Base-by-base conservation (phyloP, 2,888 invertebrate species). In the Pristionchus arcanus region DNA sequence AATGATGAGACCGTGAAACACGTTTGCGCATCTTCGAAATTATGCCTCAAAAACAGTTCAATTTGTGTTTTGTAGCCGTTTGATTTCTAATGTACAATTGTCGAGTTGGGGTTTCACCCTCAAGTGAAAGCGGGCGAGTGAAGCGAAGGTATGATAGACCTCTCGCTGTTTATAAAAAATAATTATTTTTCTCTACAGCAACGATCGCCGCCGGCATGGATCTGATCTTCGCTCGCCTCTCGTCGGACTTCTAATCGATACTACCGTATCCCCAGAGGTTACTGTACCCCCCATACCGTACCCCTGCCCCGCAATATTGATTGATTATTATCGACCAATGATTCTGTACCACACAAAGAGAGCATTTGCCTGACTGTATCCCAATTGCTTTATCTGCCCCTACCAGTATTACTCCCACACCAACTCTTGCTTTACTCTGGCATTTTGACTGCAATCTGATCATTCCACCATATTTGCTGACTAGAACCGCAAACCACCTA, bases 161-260 rank as follows among this genome's bases (percentile, higher is more conserved):
- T n/a, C n/a, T n/a, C n/a, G n/a, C n/a, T n/a, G n/a, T n/a, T n/a
- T n/a, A 21, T 71, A 25, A 31, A n/a, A 5, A n/a, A 81, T 19
- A 86, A 34, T 37, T 59, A 2, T 28, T 49, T 55, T 59, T 13
- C 34, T 37, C 31, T 83, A 42, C 81, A 89, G 89, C 89, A 28
- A 89, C 89, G 63, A 89, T 89, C 89, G 89, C 89, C 0, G 89
- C 89, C 21, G 89, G 89, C 7, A 89, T 89, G 89, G 89, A 89
- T 34, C 83, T 89, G 63, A 49, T 89, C 59, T 89, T 89, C 66
- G 89, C 59, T 9, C 37, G 83, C n/a, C 83, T 89, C 49, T 81
- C 89, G n/a, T 37, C 81, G 16, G 87, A 88, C 53, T 74, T 71
- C 31, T 88, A 31, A 88, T 55, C n/a, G 53, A 83, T 83, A 49